phyloP scores from a whole-genome alignment of 2,113 vertebrate species.

The Oryzias celebensis region DNA sequence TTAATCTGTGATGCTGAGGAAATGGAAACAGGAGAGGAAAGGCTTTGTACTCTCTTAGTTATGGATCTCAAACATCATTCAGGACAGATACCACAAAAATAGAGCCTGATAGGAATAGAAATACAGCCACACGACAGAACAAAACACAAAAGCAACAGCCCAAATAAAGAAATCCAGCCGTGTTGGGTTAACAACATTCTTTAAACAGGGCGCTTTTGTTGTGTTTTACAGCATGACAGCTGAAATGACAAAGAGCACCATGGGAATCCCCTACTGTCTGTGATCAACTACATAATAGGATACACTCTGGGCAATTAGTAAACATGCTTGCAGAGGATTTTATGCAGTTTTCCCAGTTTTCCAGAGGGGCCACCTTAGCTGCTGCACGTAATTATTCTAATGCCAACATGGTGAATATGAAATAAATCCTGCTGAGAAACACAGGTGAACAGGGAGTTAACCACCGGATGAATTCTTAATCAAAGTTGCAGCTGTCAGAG shows the following conservation, averaged over 20 bases:
- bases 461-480: background rate
- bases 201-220: slow-evolving; percentile 2
- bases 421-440: slow-evolving; percentile 18
- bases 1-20: slow-evolving; percentile 34
- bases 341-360: slow-evolving; percentile 3
- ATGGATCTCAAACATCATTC: slow-evolving; percentile 10
- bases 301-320: slow-evolving; percentile 19
- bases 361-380: slow-evolving; percentile 23
- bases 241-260: slow-evolving; percentile 1
- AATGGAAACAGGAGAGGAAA: slow-evolving; percentile 4
- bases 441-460: slow-evolving; percentile 21
- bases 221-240: slow-evolving; percentile 5
- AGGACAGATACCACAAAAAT: slow-evolving; percentile 1
- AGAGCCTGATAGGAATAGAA: slow-evolving; percentile 4
- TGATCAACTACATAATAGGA: background rate
- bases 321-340: slow-evolving; percentile 13
- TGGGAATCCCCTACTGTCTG: slow-evolving; percentile 5
- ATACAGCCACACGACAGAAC: slow-evolving; percentile 13
- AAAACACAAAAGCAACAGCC: slow-evolving; percentile 2
- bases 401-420: slow-evolving; percentile 29
- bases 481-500: background rate
- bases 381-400: slow-evolving; percentile 36
- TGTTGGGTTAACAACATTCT: slow-evolving; percentile 9
- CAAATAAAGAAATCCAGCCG: slow-evolving; percentile 2
- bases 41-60: background rate